phyloP scores from a whole-genome alignment of 2,113 vertebrate species.

The Grus americana region DNA sequence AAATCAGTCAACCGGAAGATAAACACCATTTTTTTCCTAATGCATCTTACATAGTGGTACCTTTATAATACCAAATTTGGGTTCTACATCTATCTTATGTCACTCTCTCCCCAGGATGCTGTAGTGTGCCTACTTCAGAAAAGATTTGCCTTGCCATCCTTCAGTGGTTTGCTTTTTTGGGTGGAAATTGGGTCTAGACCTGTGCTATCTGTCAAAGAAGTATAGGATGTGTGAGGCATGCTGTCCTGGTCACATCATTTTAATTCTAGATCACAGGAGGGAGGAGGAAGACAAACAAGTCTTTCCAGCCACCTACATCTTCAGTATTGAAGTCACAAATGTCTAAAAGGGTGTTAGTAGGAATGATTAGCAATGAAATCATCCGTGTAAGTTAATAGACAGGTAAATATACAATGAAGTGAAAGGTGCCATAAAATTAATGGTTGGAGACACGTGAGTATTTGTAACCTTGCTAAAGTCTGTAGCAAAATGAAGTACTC shows the following conservation, averaged over 20 bases:
- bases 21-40: background rate
- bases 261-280: slow-evolving; percentile 40
- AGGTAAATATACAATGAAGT: slow-evolving; percentile 3
- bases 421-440: slow-evolving; percentile 50
- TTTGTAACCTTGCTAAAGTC: slow-evolving; percentile 18
- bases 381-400: slow-evolving; percentile 11
- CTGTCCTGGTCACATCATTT: slow-evolving; percentile 41
- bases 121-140: background rate
- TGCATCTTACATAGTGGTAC: background rate
- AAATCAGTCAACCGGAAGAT: background rate
- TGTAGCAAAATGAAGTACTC: slow-evolving; percentile 13
- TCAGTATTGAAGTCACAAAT: slow-evolving; percentile 20
- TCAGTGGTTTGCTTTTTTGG: slow-evolving; percentile 7
- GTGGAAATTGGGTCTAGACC: slow-evolving; percentile 50
- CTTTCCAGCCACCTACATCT: slow-evolving; percentile 46
- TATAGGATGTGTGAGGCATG: background rate
- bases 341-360: slow-evolving; percentile 18
- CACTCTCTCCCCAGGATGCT: background rate
- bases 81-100: background rate
- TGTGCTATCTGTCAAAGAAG: slow-evolving; percentile 21
- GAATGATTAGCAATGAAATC: slow-evolving; percentile 48
- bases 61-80: background rate
- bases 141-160: background rate
- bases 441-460: background rate
- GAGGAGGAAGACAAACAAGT: slow-evolving; percentile 30